Conservation (phyloP, 1,140 invertebrate genomes). For the Papilio polytes region DNA sequence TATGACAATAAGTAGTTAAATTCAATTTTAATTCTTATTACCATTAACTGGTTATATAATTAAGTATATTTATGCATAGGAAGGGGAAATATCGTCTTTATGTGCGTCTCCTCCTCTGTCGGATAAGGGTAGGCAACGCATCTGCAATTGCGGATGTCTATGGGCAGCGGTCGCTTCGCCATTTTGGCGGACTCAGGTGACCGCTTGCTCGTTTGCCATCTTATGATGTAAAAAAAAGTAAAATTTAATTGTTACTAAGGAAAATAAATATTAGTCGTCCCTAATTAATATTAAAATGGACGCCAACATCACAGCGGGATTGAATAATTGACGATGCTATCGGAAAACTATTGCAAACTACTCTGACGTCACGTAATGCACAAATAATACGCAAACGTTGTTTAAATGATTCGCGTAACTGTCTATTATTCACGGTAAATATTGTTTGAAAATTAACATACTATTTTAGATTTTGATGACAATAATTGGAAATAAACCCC, state of each 20-base stretch:
- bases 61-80: no score
- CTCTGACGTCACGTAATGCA: constrained; percentile 25
- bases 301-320: background rate
- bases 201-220: no score
- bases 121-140: no score
- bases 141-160: no score
- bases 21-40: no score
- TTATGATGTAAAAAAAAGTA: background rate
- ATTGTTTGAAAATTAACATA: background rate
- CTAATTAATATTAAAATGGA: constrained; percentile 16
- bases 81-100: no score
- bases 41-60: no score
- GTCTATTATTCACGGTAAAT: constrained; percentile 25
- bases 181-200: no score
- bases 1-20: no score
- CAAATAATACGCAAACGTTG: constrained; percentile 14
- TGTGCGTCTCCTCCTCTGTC: no score
- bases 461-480: constrained; percentile 17
- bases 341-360: constrained; percentile 34
- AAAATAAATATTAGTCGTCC: background rate
- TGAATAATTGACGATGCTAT: constrained; percentile 26
- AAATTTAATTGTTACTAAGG: background rate
- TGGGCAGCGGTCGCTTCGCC: no score
- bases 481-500: background rate
- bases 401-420: background rate